Evolutionary conservation across 2,888 invertebrate genomes (phyloP), one percentile per base, ranked within the genome.

Genomic region (Hedya salicella): DNA sequence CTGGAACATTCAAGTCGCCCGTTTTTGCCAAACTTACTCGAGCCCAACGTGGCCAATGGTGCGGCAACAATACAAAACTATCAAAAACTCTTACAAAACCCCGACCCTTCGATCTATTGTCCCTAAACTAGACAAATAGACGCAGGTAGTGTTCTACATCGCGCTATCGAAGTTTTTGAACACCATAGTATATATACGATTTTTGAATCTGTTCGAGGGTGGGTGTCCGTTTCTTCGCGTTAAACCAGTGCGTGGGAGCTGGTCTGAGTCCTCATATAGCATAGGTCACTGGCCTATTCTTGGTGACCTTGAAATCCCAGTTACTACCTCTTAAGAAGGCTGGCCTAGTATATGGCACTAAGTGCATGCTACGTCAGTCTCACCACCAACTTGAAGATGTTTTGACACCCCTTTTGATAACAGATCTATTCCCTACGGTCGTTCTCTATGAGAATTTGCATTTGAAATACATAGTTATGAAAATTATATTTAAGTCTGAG

Each of bases 151-250:
- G 68, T 81, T 70, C 86, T 89, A 71, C 71, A 89, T 81, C 91
- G 75, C 88, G 78, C 76, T 82, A 73, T 68, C 67, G 73, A 85
- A 73, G 72, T 88, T 86, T 87, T 81, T 70, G 30, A 61, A 67
- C 49, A 59, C 67, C 70, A 75, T 70, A 3, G 36, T 39, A 71
- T 69, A 79, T 72, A 79, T 82, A 78, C 50, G 54, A 69, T 52
- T 60, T 61, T 40, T n/a, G n/a, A 13, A 5, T 0, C 8, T 4
- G 0, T 1, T 2, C 1, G 3, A 3, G 36, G 0, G 3, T 9
- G 67, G 89, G 81, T 81, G 91, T 91, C 91, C 90, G 84, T 89
- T 79, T 89, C 91, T 90, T 79, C 89, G 83, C 85, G 85, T 86
- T 77, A 49, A 86, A 78, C 85, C 87, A 89, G 91, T 83, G 0